Evolutionary conservation across 2,888 invertebrate species (phyloP).

Genomic region (Drosophila putrida): DNA sequence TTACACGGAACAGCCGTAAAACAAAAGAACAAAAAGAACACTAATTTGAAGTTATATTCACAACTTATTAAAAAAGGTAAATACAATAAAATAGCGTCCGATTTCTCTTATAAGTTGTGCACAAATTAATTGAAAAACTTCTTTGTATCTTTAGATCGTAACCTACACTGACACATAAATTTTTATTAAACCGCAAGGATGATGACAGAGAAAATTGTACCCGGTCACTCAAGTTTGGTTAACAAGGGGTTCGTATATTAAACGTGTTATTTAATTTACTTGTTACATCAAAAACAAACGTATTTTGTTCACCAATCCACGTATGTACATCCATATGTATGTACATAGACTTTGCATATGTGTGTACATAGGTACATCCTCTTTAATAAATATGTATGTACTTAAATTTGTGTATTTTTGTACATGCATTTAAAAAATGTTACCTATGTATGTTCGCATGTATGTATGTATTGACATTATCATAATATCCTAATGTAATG

Average conservation of each 20-base stretch:
- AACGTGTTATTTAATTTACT: not conserved
- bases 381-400: not conserved
- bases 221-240: constrained; percentile 68
- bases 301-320: not conserved
- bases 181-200: constrained; percentile 47
- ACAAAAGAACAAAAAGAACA: constrained; percentile 34
- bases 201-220: constrained; percentile 74
- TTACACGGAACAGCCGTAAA: constrained; percentile 36
- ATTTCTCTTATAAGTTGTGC: not conserved
- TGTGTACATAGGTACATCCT: not conserved
- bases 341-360: not conserved
- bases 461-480: not conserved
- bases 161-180: constrained; percentile 32
- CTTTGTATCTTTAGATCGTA: constrained; percentile 26
- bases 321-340: not conserved
- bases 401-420: constrained; percentile 1
- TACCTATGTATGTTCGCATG: no score
- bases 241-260: constrained; percentile 68
- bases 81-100: not conserved
- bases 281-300: not conserved
- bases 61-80: constrained; percentile 26
- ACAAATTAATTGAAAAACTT: not conserved
- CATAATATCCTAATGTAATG: not conserved
- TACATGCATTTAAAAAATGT: not conserved
- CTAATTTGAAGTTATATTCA: constrained; percentile 23